Base-by-base conservation (phyloP, 2,888 invertebrate species). In the Cheilosia urbana region DNA sequence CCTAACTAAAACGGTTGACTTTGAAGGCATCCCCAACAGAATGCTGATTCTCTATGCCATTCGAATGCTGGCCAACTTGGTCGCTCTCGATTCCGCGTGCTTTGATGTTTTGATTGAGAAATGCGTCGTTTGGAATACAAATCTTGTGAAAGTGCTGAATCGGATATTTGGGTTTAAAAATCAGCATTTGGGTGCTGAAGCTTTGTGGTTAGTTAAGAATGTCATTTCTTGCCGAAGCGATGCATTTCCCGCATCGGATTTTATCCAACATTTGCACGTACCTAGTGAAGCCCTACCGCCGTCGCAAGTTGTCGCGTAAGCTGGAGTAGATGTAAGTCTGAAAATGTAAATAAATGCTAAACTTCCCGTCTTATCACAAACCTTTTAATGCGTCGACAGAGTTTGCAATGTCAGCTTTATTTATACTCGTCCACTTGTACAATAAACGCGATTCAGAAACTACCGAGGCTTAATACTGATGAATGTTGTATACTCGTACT, bases 151-250 rank as follows among this genome's bases (percentile, higher is more conserved):
- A 4, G 15, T 87, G 0, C 75, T 91, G 0, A 91, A 91, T 68
- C 87, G 79, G 34, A 76, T 91, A 2, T 91, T 91, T 77, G 87
- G 68, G 0, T 75, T 89, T 21, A 83, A 60, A 0, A 82, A 90
- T 49, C 4, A 21, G 0, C 9, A 37, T 11, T 49, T 91, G 7
- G 88, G 75, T 0, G n/a, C 4, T 19, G 89, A 91, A 21, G 34
- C 87, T 0, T 63, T 91, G 62, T 90, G 89, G 82, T 49, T 91
- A 37, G 51, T 91, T 0, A 88, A 87, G 49, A 91, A 90, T 72
- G 49, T 88, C 4, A 34, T 69, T 2, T 37, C 47, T 9, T 73
- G 77, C n/a, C 73, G 73, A 11, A 77, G 11, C 7, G 15, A 72
- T 5, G 73, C 51, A 17, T 77, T 77, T 58, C 77, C 81, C 4